These are phyloP conservation scores for Calosoma granatense DNA, from an alignment of 1,140 invertebrate species.

Conservation along the genomic window DNA sequence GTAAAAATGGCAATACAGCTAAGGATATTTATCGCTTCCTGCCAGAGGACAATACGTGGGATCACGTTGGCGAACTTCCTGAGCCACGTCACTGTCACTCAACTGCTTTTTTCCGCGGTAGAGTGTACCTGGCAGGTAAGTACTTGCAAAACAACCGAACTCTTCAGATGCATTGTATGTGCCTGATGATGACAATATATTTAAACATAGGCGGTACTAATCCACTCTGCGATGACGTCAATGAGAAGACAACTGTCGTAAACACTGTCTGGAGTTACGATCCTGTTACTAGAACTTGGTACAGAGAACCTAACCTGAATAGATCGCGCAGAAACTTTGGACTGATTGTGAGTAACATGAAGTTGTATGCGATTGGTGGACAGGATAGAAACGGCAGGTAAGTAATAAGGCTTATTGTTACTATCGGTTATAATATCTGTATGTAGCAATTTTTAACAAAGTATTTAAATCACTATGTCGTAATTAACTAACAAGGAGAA, in stretches of 20 bases:
- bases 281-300: conserved; percentile 45
- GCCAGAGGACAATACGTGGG: conserved; percentile 43
- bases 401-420: too few species aligned
- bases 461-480: too few species aligned
- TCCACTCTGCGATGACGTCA: conserved; percentile 42
- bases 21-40: conserved; percentile 45
- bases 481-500: too few species aligned
- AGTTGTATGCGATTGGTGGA: conserved; percentile 49
- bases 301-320: conserved; percentile 41
- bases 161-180: background rate
- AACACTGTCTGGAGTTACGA: conserved; percentile 52
- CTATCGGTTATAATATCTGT: too few species aligned
- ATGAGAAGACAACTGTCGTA: conserved; percentile 41
- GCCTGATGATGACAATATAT: background rate
- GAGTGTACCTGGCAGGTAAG: conserved; percentile 46
- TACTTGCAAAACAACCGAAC: background rate
- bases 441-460: too few species aligned
- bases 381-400: conserved; percentile 48
- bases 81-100: conserved; percentile 49
- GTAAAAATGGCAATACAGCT: conserved; percentile 39
- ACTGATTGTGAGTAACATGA: conserved; percentile 42
- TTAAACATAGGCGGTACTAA: conserved; percentile 43
- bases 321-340: conserved; percentile 48
- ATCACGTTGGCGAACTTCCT: conserved; percentile 45
- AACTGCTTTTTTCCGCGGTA: conserved; percentile 41